phyloP scores from a whole-genome alignment of 1,140 invertebrate genomes.

The Medauroidea extradentata region DNA sequence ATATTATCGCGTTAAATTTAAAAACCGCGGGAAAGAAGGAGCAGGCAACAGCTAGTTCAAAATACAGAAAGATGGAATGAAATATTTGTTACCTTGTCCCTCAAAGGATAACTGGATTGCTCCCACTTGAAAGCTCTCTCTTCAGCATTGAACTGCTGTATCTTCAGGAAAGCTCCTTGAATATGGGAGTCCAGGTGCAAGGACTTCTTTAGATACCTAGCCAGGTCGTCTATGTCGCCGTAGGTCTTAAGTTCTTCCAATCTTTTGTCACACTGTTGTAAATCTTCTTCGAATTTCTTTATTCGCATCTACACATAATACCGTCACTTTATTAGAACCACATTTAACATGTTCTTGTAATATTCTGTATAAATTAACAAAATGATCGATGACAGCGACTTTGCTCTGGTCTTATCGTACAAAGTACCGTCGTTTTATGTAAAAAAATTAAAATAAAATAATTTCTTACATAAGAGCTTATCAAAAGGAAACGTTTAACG shows the following conservation, averaged over 20 bases:
- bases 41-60: too few species aligned
- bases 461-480: too few species aligned
- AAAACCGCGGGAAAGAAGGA: too few species aligned
- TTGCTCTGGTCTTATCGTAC: too few species aligned
- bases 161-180: constrained; percentile 66
- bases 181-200: constrained; percentile 66
- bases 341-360: too few species aligned
- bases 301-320: constrained; percentile 4
- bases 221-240: constrained; percentile 81
- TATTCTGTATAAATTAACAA: too few species aligned
- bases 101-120: constrained; percentile 79
- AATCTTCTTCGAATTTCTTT: constrained; percentile 46
- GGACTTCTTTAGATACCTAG: constrained; percentile 80
- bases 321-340: too few species aligned
- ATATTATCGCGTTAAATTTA: neutral
- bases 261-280: constrained; percentile 74
- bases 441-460: too few species aligned
- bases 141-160: constrained; percentile 89
- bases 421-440: too few species aligned
- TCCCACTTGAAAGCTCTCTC: constrained; percentile 88
- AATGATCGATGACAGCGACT: too few species aligned
- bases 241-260: constrained; percentile 83
- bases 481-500: too few species aligned
- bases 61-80: neutral
- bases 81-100: constrained; percentile 52